Evolutionary conservation across 2,113 vertebrate genomes (phyloP), one percentile per base, ranked within the genome.

Genomic region (Platysternon megacephalum): DNA sequence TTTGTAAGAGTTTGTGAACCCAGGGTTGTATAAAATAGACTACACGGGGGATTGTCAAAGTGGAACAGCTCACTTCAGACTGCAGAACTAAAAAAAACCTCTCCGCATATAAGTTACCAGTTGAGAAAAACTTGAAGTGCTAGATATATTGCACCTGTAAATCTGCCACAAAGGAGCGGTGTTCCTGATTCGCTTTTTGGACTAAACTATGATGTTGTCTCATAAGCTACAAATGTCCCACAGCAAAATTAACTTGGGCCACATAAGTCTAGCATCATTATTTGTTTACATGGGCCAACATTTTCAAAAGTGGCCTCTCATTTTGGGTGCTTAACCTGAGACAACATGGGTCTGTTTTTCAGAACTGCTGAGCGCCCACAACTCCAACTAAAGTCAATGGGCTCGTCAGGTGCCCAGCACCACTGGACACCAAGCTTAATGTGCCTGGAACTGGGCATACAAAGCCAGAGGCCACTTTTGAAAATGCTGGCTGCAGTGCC

Each of bases 51-150:
- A 44, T 61, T 82, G 79, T 72, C 82, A 78, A 28, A 56, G 42
- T 42, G 26, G 26, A 87, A 58, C 76, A 79, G 58, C 85, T 85
- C 17, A 76, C 11, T 84, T 55, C 17, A 55, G 65, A 78, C 55
- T 91, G 61, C n/a, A 93, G 68, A 55, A 85, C 49, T 53, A 84
- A 84, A 32, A 87, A 84, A 95, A 90, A 6, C 21, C 39, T n/a
- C 29, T 53, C 82, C 46, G 0, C 78, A 44, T 51, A 29, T 0
- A 1, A 80, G 17, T 11, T 5, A 6, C 26, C 24, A 46, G 7
- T 44, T 1, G 4, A 7, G 28, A 42, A 88, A 19, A 82, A 2
- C 85, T 55, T 81, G 13, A 61, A 95, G 78, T 58, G 68, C 32
- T 1, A 46, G 42, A 3, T 21, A 24, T 17, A 16, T 72, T 92